Evolutionary conservation across 2,888 invertebrate species (phyloP).

Genomic region (Pandemis heparana): DNA sequence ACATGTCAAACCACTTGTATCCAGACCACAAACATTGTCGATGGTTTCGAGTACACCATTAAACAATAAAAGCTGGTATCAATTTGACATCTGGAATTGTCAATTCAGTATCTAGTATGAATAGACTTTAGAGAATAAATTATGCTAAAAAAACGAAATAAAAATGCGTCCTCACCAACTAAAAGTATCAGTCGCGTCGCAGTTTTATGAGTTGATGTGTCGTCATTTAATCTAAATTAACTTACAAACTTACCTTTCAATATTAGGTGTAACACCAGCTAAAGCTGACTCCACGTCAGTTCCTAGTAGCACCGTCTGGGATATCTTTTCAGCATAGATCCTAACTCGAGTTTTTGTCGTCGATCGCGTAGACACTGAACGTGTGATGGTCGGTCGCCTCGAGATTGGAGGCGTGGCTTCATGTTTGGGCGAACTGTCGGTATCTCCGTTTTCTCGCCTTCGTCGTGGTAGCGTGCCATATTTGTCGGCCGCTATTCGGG

Average conservation of each 20-base stretch:
- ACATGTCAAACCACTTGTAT: no score
- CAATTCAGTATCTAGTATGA: no score
- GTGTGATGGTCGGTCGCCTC: slow-evolving; percentile 72
- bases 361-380: slow-evolving; percentile 74
- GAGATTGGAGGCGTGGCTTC: slow-evolving; percentile 70
- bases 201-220: no score
- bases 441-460: slow-evolving; percentile 86
- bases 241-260: slow-evolving; percentile 68
- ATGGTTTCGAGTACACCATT: no score
- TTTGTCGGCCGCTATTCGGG: slow-evolving; percentile 87
- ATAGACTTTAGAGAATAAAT: no score
- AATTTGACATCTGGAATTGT: no score
- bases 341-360: slow-evolving; percentile 81
- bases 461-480: slow-evolving; percentile 92
- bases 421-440: slow-evolving; percentile 83
- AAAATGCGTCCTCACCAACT: no score
- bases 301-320: slow-evolving; percentile 91
- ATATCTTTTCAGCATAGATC: slow-evolving; percentile 92
- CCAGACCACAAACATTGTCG: no score
- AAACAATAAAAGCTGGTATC: no score
- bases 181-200: no score
- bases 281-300: slow-evolving; percentile 90
- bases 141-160: no score
- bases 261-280: slow-evolving; percentile 84
- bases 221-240: neutral